Percentiles rank a stretch among this genome's conserved stretches.
These are phyloP conservation scores for Exephanes ischioxanthus DNA, from an alignment of 2,888 invertebrate species.

Conservation along the genomic window DNA sequence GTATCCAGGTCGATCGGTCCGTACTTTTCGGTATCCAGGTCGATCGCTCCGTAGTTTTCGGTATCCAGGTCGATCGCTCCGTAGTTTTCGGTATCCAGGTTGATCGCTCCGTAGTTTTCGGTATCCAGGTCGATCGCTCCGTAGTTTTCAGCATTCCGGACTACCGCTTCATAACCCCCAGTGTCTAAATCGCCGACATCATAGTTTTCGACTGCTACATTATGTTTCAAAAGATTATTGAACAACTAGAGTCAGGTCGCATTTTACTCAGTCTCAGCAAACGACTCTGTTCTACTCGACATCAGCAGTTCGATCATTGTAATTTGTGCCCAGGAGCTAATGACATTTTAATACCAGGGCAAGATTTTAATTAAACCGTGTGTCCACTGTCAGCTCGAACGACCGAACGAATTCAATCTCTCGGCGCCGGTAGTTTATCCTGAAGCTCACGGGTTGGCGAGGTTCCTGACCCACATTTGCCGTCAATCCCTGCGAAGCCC, in stretches of 20 bases:
- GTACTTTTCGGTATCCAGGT: not conserved
- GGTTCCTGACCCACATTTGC: constrained; percentile 71
- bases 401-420: constrained; percentile 71
- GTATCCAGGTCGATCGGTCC: too few relatives aligned
- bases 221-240: not conserved
- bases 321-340: constrained; percentile 39
- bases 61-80: too few relatives aligned
- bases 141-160: too few relatives aligned
- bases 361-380: constrained; percentile 75
- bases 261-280: not conserved
- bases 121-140: too few relatives aligned
- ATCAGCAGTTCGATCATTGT: constrained; percentile 3
- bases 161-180: too few relatives aligned
- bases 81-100: too few relatives aligned
- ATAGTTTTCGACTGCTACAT: too few relatives aligned
- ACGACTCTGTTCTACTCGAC: constrained; percentile 3
- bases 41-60: too few relatives aligned
- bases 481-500: constrained; percentile 50
- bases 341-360: constrained; percentile 55
- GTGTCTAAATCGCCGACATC: too few relatives aligned
- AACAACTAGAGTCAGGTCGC: not conserved
- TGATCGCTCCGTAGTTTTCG: too few relatives aligned
- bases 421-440: constrained; percentile 67
- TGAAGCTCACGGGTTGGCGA: constrained; percentile 36
- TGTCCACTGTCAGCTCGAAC: constrained; percentile 58